Conservation (phyloP, 2,888 invertebrate genomes). For the Nemapogon koenigi region DNA sequence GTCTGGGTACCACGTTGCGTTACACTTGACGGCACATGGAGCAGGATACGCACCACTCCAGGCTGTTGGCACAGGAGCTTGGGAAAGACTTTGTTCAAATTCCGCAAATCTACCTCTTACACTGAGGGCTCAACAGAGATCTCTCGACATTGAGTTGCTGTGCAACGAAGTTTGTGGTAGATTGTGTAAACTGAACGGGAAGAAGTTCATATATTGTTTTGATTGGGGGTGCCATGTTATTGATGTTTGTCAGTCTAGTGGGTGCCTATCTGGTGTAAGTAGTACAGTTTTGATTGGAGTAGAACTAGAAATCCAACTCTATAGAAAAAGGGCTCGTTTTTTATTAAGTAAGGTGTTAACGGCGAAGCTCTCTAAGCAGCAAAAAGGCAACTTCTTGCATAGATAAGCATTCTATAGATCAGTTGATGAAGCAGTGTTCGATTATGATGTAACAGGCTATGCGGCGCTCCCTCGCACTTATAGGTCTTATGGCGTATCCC, state of each 20-base stretch:
- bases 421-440: no score
- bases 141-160: constrained; percentile 51
- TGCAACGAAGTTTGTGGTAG: constrained; percentile 59
- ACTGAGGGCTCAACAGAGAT: constrained; percentile 44
- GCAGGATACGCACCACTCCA: constrained; percentile 72
- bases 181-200: constrained; percentile 41
- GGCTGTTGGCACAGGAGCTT: constrained; percentile 61
- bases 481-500: no score
- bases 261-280: constrained; percentile 54
- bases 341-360: no score
- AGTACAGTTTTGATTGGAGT: no score
- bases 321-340: no score
- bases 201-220: constrained; percentile 60
- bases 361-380: no score
- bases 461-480: no score
- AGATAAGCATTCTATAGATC: no score
- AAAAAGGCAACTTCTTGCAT: no score
- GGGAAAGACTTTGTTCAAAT: constrained; percentile 32
- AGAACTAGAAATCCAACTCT: no score
- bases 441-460: no score
- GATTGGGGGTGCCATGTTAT: constrained; percentile 63
- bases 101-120: constrained; percentile 26
- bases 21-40: constrained; percentile 76
- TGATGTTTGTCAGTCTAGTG: constrained; percentile 57
- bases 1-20: constrained; percentile 73